Percentiles rank a stretch among this genome's conserved stretches.
Conservation (phyloP, 1,140 invertebrate species). For the Nasonia longicornis region DNA sequence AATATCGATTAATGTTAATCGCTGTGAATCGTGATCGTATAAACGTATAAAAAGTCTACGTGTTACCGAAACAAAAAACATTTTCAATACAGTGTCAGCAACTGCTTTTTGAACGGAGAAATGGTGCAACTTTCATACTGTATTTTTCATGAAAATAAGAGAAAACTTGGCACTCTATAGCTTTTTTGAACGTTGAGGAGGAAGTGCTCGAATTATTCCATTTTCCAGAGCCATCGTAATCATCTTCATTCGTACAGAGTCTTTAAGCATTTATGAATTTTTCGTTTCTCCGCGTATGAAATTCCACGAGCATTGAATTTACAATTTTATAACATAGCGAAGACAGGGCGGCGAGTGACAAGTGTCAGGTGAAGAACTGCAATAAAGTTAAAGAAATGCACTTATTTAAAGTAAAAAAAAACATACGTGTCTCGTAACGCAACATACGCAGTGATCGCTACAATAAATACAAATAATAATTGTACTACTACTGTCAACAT, state of each 20-base stretch:
- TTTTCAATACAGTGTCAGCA: constrained; percentile 35
- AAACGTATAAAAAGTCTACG: constrained; percentile 42
- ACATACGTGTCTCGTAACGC: constrained; percentile 40
- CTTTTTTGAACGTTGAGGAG: constrained; percentile 25
- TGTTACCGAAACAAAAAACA: constrained; percentile 40
- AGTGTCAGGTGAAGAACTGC: constrained; percentile 37
- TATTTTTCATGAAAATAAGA: constrained; percentile 39
- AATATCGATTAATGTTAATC: constrained; percentile 47
- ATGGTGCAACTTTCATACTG: constrained; percentile 37
- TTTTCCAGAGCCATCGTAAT: constrained; percentile 2
- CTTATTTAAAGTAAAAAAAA: constrained; percentile 36
- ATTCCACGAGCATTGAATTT: constrained; percentile 25
- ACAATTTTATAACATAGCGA: constrained; percentile 28
- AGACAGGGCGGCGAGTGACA: constrained; percentile 21
- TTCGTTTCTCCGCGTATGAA: neutral
- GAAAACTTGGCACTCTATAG: constrained; percentile 13
- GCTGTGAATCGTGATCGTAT: constrained; percentile 46
- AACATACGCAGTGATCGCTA: constrained; percentile 48
- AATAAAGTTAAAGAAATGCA: constrained; percentile 35
- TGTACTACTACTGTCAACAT: constrained; percentile 56
- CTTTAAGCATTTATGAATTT: constrained; percentile 25
- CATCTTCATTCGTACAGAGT: neutral
- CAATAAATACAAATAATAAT: constrained; percentile 58
- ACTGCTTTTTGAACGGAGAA: constrained; percentile 23
- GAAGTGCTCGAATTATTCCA: constrained; percentile 2